Percentiles rank a stretch among this genome's conserved stretches.
Evolutionary conservation across 2,888 invertebrate species (phyloP).

Genomic region (Rotaria magnacalcarata): DNA sequence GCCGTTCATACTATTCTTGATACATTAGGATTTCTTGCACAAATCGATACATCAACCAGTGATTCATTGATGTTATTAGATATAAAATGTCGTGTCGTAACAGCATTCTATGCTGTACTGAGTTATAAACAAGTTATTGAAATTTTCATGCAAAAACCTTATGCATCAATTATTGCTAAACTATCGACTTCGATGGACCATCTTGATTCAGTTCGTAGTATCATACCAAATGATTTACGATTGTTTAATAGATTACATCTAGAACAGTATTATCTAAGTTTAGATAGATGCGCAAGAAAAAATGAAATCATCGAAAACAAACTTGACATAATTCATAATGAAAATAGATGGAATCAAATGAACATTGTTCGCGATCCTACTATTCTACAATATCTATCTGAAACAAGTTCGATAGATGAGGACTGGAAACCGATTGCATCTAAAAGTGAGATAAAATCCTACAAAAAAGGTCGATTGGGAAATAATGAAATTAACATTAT

Average conservation of each 20-base stretch:
- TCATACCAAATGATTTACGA: not conserved
- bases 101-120: not conserved
- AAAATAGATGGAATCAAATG: not conserved
- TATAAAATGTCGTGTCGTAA: not conserved
- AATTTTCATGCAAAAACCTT: constrained; percentile 12
- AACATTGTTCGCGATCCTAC: not conserved
- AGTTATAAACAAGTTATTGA: not conserved
- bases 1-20: not conserved
- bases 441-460: not conserved
- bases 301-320: not conserved
- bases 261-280: not conserved
- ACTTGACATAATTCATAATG: not conserved
- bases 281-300: not conserved
- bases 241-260: not conserved
- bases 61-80: not conserved
- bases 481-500: not conserved
- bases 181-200: not conserved
- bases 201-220: not conserved
- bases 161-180: not conserved
- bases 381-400: not conserved
- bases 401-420: not conserved
- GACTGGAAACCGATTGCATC: not conserved
- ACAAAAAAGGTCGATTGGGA: not conserved
- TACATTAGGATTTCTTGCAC: not conserved
- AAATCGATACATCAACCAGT: not conserved